Conservation (phyloP, 1,140 invertebrate species). For the Sitodiplosis mosellana region DNA sequence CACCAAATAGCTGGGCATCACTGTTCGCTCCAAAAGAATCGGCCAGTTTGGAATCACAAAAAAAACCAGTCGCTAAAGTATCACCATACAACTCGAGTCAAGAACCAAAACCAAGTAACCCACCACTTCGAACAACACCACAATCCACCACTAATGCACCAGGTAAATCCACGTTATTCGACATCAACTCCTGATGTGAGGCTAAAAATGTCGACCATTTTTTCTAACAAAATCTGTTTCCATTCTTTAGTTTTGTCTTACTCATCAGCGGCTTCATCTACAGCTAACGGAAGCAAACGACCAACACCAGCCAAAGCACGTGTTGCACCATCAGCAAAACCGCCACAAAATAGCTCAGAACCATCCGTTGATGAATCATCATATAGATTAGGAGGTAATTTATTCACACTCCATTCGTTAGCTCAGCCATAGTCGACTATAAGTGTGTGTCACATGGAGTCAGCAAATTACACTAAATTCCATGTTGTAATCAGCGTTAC, state of each 20-base stretch:
- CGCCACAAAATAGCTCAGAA: background rate
- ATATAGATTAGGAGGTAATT: background rate
- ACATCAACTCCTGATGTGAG: background rate
- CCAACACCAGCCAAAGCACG: constrained; percentile 1
- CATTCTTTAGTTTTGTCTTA: background rate
- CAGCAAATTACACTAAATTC: background rate
- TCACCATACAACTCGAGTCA: constrained; percentile 29
- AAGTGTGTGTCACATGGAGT: background rate
- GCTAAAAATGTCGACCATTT: no score
- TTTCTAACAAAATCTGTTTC: background rate
- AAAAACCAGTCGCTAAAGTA: constrained; percentile 36
- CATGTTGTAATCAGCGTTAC: no score
- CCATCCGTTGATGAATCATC: background rate
- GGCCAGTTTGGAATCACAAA: constrained; percentile 9
- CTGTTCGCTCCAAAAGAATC: constrained; percentile 2
- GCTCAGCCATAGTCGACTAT: no score
- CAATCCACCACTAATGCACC: constrained; percentile 6
- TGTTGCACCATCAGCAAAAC: no score
- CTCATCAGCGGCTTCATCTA: constrained; percentile 4
- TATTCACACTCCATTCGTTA: no score
- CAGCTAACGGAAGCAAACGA: background rate
- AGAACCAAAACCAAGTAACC: background rate
- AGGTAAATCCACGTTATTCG: background rate
- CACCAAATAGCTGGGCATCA: constrained; percentile 4
- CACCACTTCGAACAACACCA: constrained; percentile 1